Evolutionary conservation across 2,113 vertebrate genomes (phyloP), one percentile per base, ranked within the genome.

Genomic region (Columbina picui): DNA sequence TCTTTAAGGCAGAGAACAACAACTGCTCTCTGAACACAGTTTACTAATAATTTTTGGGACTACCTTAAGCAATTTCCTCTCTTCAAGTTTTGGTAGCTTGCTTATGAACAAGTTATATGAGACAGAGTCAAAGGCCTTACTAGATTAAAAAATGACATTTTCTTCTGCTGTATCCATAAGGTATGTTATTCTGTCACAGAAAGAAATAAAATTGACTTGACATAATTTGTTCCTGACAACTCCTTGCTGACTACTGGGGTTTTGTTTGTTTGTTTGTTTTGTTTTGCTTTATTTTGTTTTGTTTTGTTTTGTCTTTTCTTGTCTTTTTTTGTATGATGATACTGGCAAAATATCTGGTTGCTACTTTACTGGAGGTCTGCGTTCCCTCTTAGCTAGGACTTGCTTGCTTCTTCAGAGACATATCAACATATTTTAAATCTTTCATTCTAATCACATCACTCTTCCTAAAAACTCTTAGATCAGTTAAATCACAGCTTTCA

Each of bases 291-390:
- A 10, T 38, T 45, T 15, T 30, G 47, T 21, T 50, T 25, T 25
- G 7, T 32, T 17, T 23, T 7, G 8, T 65, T 12, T 15, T 9
- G 13, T 8, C 8, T 4, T 38, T 29, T 3, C 2, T 7, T 7
- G 16, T 50, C 39, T 13, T 30, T 8, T 53, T 39, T 32, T 36
- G 39, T 25, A 41, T 29, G 1, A 2, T 63, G n/a, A 38, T 52
- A 17, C 43, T 16, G 13, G 11, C 27, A 86, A 91, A 57, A n/a
- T 39, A 29, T 30, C 25, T 91, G 12, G 0, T 85, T 70, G 5
- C 17, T 4, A 32, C 3, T 38, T 74, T 74, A 60, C 6, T 19
- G 1, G 1, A 39, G 6, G 7, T 69, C 18, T 57, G 8, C 53
- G 18, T 49, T 89, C 45, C 29, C 9, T 7, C 10, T 57, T 19